Conservation (phyloP, 1,140 invertebrate species). For the Hylaeus volcanicus region DNA sequence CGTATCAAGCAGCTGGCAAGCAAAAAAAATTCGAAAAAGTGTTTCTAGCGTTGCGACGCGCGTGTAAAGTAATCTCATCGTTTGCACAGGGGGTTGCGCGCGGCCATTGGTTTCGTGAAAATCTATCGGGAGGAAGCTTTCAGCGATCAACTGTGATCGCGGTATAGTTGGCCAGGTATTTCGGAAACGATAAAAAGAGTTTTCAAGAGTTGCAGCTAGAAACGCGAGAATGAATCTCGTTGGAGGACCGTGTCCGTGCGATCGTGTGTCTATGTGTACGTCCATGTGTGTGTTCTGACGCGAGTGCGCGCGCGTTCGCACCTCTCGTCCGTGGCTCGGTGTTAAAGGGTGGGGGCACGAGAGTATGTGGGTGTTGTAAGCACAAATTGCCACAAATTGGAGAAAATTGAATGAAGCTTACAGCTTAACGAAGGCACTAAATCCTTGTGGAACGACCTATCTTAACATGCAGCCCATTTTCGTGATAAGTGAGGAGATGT, state of each 20-base stretch:
- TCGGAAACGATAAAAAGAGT: constrained; percentile 57
- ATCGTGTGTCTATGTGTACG: not conserved
- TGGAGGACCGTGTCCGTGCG: constrained; percentile 46
- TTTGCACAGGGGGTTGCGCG: not conserved
- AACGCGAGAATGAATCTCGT: constrained; percentile 62
- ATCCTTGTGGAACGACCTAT: constrained; percentile 78
- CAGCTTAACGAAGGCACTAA: constrained; percentile 79
- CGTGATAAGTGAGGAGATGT: constrained; percentile 61
- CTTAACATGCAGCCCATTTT: constrained; percentile 75
- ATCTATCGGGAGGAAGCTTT: constrained; percentile 20
- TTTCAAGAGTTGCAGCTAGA: constrained; percentile 54
- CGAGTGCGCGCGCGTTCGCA: constrained; percentile 11
- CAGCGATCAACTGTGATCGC: constrained; percentile 46
- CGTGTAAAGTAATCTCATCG: not conserved
- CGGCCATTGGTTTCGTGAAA: constrained; percentile 8
- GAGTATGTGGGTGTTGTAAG: constrained; percentile 74
- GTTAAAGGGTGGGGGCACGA: constrained; percentile 51
- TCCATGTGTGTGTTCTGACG: not conserved
- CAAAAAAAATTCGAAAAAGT: no score
- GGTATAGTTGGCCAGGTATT: constrained; percentile 44
- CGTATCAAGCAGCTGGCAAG: no score
- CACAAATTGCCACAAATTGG: constrained; percentile 80
- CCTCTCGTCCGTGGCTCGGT: constrained; percentile 39
- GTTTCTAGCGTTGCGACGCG: not conserved
- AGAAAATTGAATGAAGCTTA: constrained; percentile 80